A percentile compares a stretch with the other conserved stretches of the same genome.
Evolutionary conservation across 2,888 invertebrate genomes (phyloP).

Genomic region (Yponomeuta evonymella): DNA sequence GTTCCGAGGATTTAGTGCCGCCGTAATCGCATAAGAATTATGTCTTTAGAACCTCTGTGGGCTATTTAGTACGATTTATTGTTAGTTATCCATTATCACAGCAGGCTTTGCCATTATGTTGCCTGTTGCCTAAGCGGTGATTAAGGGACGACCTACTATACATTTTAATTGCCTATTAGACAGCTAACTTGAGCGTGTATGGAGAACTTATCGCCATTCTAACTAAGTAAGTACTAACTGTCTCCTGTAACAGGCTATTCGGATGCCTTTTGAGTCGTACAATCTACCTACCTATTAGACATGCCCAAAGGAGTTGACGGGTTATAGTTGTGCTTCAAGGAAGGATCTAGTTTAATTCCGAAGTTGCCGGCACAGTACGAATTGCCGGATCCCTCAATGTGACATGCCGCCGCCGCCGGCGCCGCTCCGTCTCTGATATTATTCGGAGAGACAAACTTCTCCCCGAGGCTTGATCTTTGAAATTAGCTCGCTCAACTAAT

Average conservation of each 20-base stretch:
- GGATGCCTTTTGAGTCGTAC: neutral
- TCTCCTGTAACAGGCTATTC: neutral
- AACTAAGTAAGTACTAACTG: neutral
- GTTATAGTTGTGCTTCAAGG: neutral
- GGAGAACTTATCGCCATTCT: neutral
- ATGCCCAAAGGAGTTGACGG: conserved; percentile 2
- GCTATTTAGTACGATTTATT: conserved; percentile 36
- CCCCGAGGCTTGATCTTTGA: conserved; percentile 49
- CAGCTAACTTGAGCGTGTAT: neutral
- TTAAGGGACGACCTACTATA: neutral
- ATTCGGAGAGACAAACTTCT: conserved; percentile 38
- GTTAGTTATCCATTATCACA: conserved; percentile 17
- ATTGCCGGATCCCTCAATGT: conserved; percentile 21
- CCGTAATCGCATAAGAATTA: conserved; percentile 65
- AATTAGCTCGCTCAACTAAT: conserved; percentile 56
- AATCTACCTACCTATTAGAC: neutral
- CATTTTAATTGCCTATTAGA: neutral
- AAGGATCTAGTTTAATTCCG: conserved; percentile 9
- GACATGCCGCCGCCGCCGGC: conserved; percentile 21
- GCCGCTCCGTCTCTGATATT: conserved; percentile 24
- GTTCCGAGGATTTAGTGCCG: conserved; percentile 65
- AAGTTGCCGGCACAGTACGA: conserved; percentile 5
- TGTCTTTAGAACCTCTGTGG: conserved; percentile 44
- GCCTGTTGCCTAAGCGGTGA: neutral
- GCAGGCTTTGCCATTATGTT: neutral